Percentiles rank a stretch among this genome's conserved stretches.
These are phyloP conservation scores for Corythucha ciliata DNA, from an alignment of 2,888 invertebrate genomes.

Conservation along the genomic window DNA sequence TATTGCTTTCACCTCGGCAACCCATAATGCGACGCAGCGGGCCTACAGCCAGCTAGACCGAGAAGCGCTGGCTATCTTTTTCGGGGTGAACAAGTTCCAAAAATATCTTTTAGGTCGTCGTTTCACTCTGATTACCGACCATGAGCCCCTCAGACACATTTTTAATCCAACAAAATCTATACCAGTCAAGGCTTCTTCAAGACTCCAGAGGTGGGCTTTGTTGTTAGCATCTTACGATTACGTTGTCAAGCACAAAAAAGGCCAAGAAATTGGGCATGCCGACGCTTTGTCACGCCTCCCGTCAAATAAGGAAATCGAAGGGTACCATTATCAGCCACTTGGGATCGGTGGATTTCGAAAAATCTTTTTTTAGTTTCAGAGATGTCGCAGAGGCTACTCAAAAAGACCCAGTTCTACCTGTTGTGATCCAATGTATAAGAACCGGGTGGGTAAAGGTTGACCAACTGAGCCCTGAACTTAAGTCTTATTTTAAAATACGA, in stretches of 20 bases:
- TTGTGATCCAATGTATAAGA: too few relatives aligned
- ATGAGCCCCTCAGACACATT: constrained; percentile 3
- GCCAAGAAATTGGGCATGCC: neutral
- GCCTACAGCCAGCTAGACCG: neutral
- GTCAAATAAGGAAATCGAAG: too few relatives aligned
- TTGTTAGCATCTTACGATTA: neutral
- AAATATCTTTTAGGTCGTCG: neutral
- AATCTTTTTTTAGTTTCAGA: too few relatives aligned
- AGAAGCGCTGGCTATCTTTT: constrained; percentile 1
- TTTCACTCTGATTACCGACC: constrained; percentile 2
- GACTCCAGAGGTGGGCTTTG: constrained; percentile 2
- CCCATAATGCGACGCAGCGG: neutral
- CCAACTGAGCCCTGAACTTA: too few relatives aligned
- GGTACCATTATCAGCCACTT: too few relatives aligned
- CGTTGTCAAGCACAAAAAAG: neutral
- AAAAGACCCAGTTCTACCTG: too few relatives aligned
- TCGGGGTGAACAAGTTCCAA: constrained; percentile 17
- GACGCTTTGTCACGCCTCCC: neutral
- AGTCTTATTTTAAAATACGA: too few relatives aligned
- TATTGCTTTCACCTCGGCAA: constrained; percentile 11
- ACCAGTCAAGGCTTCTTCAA: neutral
- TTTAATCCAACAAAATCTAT: constrained; percentile 1
- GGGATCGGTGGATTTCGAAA: too few relatives aligned
- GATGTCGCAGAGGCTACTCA: too few relatives aligned
- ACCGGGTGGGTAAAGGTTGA: too few relatives aligned